Conservation (phyloP, 2,888 invertebrate species). For the Lasioglossum pauxillum region DNA sequence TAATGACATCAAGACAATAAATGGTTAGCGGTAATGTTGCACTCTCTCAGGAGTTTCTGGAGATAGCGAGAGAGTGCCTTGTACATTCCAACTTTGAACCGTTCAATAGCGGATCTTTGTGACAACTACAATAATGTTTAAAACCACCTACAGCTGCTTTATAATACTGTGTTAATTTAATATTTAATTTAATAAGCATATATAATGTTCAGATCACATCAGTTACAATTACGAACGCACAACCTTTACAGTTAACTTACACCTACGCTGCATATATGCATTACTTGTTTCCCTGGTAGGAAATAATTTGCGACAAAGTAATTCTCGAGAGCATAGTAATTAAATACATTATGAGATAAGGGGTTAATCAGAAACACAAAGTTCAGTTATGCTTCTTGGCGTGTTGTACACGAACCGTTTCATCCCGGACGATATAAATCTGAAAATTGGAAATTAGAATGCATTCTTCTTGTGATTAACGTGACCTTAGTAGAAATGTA, state of each 20-base stretch:
- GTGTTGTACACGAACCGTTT: not conserved
- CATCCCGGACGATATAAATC: not conserved
- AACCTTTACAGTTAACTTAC: not conserved
- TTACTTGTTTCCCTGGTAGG: not conserved
- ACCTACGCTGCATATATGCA: not conserved
- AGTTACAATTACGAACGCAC: not conserved
- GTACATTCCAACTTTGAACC: not conserved
- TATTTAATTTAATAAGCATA: not conserved
- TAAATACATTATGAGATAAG: not conserved
- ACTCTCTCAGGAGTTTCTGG: not conserved
- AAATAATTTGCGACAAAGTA: not conserved
- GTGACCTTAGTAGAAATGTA: not conserved
- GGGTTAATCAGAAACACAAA: not conserved
- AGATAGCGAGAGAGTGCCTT: not conserved
- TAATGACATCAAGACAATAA: not conserved
- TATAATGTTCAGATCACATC: not conserved
- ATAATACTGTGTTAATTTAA: not conserved
- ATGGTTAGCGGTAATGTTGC: not conserved
- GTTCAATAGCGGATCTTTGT: not conserved
- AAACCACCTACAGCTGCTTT: not conserved
- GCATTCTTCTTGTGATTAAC: not conserved
- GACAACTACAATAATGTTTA: not conserved
- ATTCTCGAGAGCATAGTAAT: not conserved
- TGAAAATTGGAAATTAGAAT: not conserved
- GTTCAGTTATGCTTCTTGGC: not conserved